A percentile compares a stretch with the other conserved stretches of the same genome.
These are phyloP conservation scores for Mythimna impura DNA, from an alignment of 2,888 invertebrate species.

Conservation along the genomic window DNA sequence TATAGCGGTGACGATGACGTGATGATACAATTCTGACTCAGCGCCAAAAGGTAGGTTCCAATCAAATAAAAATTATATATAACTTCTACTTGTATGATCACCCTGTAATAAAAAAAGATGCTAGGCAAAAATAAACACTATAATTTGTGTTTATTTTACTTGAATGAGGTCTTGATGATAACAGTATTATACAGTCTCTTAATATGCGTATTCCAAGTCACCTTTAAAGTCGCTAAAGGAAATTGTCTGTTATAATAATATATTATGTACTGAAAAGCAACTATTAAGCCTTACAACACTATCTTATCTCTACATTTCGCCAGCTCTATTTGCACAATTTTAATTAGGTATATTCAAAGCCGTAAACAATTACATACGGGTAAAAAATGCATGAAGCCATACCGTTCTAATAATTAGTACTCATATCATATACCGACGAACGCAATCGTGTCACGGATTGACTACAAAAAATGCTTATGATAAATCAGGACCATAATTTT, in stretches of 20 bases:
- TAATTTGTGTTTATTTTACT: background rate
- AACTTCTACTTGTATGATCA: background rate
- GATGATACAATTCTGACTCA: conserved; percentile 42
- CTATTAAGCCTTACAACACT: conserved; percentile 1
- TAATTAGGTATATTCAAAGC: conserved; percentile 47
- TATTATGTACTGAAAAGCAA: conserved; percentile 1
- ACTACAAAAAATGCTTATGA: conserved; percentile 71
- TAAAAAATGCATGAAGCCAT: conserved; percentile 39
- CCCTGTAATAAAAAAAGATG: background rate
- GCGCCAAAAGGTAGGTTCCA: conserved; percentile 19
- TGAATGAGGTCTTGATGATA: conserved; percentile 20
- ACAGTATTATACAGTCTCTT: too few species aligned
- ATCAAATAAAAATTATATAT: conserved; percentile 1
- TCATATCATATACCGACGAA: conserved; percentile 68
- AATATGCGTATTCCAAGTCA: background rate
- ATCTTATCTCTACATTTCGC: conserved; percentile 48
- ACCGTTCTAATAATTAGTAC: conserved; percentile 58
- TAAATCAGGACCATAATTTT: conserved; percentile 62
- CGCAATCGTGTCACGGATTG: conserved; percentile 75
- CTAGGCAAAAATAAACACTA: background rate
- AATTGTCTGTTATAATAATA: conserved; percentile 4
- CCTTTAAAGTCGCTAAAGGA: background rate
- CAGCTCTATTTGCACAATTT: conserved; percentile 34
- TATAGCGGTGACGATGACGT: conserved; percentile 15
- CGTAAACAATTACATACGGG: conserved; percentile 28